phyloP scores from a whole-genome alignment of 2,797 vertebrate species.

The Lophotriccus pileatus region DNA sequence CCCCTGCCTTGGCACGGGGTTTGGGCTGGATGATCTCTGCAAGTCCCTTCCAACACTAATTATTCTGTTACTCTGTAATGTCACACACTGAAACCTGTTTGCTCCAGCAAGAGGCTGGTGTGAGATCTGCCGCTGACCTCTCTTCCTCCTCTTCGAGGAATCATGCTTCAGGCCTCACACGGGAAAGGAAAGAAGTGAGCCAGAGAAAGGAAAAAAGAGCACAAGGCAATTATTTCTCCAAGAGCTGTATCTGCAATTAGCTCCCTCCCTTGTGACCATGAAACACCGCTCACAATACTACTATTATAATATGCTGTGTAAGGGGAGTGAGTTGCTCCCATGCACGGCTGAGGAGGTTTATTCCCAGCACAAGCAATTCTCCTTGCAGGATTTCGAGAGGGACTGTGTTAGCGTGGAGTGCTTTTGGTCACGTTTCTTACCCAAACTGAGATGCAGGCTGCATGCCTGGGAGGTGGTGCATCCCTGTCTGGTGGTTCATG shows the following conservation, averaged over 20 bases:
- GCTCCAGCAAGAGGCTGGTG: neutral
- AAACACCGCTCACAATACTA: neutral
- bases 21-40: neutral
- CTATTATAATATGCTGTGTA: accelerated
- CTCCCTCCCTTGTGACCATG: neutral
- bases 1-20: neutral
- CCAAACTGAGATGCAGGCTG: accelerated
- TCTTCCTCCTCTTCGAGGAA: neutral
- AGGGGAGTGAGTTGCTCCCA: accelerated
- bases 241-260: neutral
- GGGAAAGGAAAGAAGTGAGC: neutral
- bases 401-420: accelerated
- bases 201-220: neutral
- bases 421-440: neutral
- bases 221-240: neutral
- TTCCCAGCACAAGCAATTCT: accelerated
- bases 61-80: neutral
- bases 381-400: neutral
- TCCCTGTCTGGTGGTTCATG: neutral
- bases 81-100: neutral
- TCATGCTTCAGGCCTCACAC: neutral
- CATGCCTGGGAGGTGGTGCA: accelerated
- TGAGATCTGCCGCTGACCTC: accelerated
- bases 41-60: neutral
- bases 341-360: accelerated